Evolutionary conservation across 2,113 vertebrate genomes (phyloP).

Genomic region (Vimba vimba): DNA sequence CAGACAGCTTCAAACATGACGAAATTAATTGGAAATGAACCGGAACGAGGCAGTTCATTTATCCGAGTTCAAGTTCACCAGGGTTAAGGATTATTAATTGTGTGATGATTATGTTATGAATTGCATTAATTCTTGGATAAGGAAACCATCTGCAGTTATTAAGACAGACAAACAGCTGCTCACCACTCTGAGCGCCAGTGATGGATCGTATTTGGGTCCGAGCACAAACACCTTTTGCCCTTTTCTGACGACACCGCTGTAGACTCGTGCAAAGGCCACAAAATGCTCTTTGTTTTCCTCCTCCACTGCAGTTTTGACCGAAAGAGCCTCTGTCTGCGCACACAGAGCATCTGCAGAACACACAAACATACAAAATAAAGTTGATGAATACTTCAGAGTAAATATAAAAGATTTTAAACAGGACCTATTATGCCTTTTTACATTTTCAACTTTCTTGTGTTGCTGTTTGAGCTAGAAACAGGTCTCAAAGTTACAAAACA

Average conservation of each 20-base stretch:
- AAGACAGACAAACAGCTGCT: conserved; percentile 33
- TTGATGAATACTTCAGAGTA: neutral
- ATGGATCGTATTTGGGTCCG: conserved; percentile 93
- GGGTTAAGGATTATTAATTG: conserved; percentile 46
- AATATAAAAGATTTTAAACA: too few species aligned
- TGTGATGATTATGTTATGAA: conserved; percentile 31
- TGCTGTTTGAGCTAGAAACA: too few species aligned
- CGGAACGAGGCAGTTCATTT: conserved; percentile 23
- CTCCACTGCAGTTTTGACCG: conserved; percentile 66
- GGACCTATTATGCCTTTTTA: too few species aligned
- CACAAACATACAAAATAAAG: neutral
- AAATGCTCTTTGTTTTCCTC: conserved; percentile 79
- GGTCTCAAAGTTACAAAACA: too few species aligned
- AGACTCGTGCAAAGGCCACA: conserved; percentile 92
- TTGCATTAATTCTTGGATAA: conserved; percentile 26
- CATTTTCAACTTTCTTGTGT: too few species aligned
- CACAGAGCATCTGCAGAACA: conserved; percentile 57
- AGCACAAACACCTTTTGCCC: conserved; percentile 89
- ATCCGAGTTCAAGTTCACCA: conserved; percentile 9
- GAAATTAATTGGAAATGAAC: conserved; percentile 31
- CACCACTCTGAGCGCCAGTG: conserved; percentile 80
- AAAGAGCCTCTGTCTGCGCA: conserved; percentile 61
- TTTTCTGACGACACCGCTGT: conserved; percentile 84
- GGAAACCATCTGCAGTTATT: neutral
- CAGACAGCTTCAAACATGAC: conserved; percentile 33